A percentile compares a stretch with the other conserved stretches of the same genome.
Conservation (phyloP, 2,888 invertebrate species). For the Drosophila bunnanda region DNA sequence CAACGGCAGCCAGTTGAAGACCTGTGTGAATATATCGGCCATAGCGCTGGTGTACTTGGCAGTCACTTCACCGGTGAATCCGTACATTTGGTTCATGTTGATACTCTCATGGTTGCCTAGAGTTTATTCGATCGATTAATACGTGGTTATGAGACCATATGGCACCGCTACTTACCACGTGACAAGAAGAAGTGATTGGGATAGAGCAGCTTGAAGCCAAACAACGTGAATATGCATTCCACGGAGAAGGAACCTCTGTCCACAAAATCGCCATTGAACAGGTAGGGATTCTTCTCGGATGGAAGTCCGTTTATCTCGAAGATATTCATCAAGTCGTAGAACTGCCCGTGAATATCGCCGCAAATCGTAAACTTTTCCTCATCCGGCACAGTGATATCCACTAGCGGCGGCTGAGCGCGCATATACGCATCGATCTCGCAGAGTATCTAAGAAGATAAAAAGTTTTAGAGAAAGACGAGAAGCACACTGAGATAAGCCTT, state of each 20-base stretch:
- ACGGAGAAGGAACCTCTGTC: slow-evolving; percentile 99
- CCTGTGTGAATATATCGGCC: slow-evolving; percentile 99
- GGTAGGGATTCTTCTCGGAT: slow-evolving; percentile 96
- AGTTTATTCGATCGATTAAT: neutral
- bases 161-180: slow-evolving; percentile 89
- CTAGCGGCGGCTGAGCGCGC: slow-evolving; percentile 92
- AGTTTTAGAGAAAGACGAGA: neutral
- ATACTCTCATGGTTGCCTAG: slow-evolving; percentile 98
- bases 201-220: slow-evolving; percentile 97
- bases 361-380: slow-evolving; percentile 98
- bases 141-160: neutral
- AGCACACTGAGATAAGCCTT: neutral
- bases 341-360: slow-evolving; percentile 99
- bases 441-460: slow-evolving; percentile 89
- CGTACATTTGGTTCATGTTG: slow-evolving; percentile 99
- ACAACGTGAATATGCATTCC: slow-evolving; percentile 98
- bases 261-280: slow-evolving; percentile 99
- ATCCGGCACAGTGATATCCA: slow-evolving; percentile 94
- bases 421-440: slow-evolving; percentile 94
- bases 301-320: slow-evolving; percentile 98
- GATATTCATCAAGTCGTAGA: slow-evolving; percentile 98
- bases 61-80: slow-evolving; percentile 99
- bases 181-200: slow-evolving; percentile 99
- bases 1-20: slow-evolving; percentile 98
- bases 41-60: slow-evolving; percentile 97